Evolutionary conservation across 92 coral and sea anemone genomes (phyloP).

Genomic region (Paramuricea clavata): DNA sequence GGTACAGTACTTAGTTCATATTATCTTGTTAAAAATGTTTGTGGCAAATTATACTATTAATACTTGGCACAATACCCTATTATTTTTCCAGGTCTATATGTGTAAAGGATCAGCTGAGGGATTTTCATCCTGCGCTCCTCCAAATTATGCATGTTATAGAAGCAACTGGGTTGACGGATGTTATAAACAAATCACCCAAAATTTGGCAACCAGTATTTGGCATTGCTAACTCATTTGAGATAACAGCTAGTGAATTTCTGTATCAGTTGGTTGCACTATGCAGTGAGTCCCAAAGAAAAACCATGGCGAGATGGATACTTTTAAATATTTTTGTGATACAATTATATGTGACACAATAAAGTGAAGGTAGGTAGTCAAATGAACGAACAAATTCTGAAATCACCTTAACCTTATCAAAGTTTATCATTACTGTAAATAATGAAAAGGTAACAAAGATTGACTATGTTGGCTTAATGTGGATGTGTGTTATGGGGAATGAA

Average conservation of each 20-base stretch:
- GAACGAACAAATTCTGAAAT: too few relatives aligned
- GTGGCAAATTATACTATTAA: too few relatives aligned
- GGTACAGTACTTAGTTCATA: too few relatives aligned
- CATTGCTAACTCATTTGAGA: slow-evolving; percentile 61
- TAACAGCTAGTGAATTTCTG: slow-evolving; percentile 76
- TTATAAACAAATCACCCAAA: slow-evolving; percentile 64
- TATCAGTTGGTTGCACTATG: slow-evolving; percentile 62
- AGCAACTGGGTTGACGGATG: slow-evolving; percentile 63
- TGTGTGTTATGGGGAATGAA: too few relatives aligned
- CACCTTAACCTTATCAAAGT: too few relatives aligned
- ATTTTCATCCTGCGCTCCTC: slow-evolving; percentile 72
- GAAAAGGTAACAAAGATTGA: too few relatives aligned
- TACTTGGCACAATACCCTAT: background rate
- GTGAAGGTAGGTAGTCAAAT: slow-evolving; percentile 23
- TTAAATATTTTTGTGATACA: slow-evolving; percentile 74
- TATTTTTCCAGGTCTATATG: slow-evolving; percentile 60
- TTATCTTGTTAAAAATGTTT: too few relatives aligned
- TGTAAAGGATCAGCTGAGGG: slow-evolving; percentile 71
- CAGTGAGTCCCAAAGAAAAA: slow-evolving; percentile 67
- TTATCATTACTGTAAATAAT: too few relatives aligned
- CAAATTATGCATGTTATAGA: slow-evolving; percentile 72
- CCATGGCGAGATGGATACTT: slow-evolving; percentile 67
- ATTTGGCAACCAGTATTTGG: slow-evolving; percentile 79
- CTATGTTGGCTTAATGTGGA: too few relatives aligned
- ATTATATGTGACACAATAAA: slow-evolving; percentile 49